Percentiles rank a stretch among this genome's conserved stretches.
Evolutionary conservation across 37 sponge, comb jelly and placozoan species (phyloP).

Genomic region (Aplysina aerophoba): DNA sequence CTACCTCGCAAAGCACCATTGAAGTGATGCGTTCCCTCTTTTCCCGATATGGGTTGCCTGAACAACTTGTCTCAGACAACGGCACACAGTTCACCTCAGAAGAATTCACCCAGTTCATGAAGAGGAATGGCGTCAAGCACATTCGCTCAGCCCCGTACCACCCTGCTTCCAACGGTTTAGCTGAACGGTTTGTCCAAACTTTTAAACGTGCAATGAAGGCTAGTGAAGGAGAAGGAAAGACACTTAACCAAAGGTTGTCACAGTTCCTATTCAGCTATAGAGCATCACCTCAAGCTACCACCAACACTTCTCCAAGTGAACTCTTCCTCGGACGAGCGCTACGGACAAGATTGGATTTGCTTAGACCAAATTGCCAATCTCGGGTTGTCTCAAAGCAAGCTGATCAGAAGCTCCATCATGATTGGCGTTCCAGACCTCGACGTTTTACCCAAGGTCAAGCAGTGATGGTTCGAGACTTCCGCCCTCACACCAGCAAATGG

Average conservation of each 20-base stretch:
- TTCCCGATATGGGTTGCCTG: constrained; percentile 21
- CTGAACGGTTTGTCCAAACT: constrained; percentile 44
- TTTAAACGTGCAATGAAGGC: constrained; percentile 39
- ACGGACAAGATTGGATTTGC: constrained; percentile 3
- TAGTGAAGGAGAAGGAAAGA: background rate
- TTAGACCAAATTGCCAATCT: background rate
- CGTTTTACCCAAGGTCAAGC: background rate
- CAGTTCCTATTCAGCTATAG: constrained; percentile 39
- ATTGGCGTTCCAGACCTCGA: background rate
- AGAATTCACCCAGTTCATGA: constrained; percentile 37
- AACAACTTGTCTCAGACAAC: constrained; percentile 55
- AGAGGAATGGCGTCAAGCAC: constrained; percentile 44
- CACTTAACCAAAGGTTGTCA: constrained; percentile 16
- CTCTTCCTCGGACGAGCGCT: constrained; percentile 28
- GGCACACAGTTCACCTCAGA: constrained; percentile 28
- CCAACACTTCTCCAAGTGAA: constrained; percentile 36
- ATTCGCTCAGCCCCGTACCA: constrained; percentile 45
- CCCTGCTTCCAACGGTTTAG: constrained; percentile 54
- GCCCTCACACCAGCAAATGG: no score
- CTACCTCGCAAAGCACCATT: constrained; percentile 9
- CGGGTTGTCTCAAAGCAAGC: background rate
- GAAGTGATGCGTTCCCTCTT: constrained; percentile 29
- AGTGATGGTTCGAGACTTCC: background rate
- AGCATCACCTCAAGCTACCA: constrained; percentile 39
- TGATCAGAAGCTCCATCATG: constrained; percentile 14